A percentile compares a stretch with the other conserved stretches of the same genome.
These are phyloP conservation scores for Borostomias antarcticus DNA, from an alignment of 2,797 vertebrate genomes.

Conservation along the genomic window DNA sequence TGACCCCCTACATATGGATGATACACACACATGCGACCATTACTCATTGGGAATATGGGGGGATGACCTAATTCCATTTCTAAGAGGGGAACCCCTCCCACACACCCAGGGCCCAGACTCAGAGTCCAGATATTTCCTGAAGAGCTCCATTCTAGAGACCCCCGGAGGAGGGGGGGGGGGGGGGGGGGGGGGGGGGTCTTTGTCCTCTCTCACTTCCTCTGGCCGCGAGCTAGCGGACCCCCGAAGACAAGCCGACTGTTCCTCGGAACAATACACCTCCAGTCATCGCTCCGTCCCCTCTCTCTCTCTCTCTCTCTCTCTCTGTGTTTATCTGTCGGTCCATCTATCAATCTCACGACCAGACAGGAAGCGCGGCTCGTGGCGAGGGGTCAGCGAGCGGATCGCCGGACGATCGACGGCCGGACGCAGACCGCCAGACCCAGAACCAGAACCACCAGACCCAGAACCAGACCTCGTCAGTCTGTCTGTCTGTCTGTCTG, in stretches of 20 bases:
- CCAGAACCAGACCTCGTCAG: no score
- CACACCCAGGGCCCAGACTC: conserved; percentile 36
- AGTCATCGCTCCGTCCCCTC: conserved; percentile 46
- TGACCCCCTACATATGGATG: background rate
- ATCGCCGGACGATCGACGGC: conserved; percentile 32
- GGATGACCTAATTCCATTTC: conserved; percentile 56
- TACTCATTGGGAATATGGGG: conserved; percentile 42
- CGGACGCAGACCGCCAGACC: conserved; percentile 13
- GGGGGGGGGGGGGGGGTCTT: conserved; percentile 44
- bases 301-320: conserved; percentile 18
- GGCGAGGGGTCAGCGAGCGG: conserved; percentile 17
- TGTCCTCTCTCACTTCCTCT: conserved; percentile 49
- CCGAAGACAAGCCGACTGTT: conserved; percentile 52
- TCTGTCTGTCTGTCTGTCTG: no score
- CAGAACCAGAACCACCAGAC: no score
- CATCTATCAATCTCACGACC: conserved; percentile 38
- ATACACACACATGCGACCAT: conserved; percentile 35
- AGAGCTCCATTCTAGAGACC: conserved; percentile 58
- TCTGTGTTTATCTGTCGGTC: conserved; percentile 12
- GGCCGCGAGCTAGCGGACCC: conserved; percentile 30
- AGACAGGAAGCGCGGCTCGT: conserved; percentile 51
- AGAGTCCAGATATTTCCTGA: conserved; percentile 54
- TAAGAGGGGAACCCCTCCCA: conserved; percentile 42
- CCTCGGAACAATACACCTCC: conserved; percentile 57
- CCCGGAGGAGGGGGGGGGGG: conserved; percentile 5